phyloP scores from a whole-genome alignment of 2,888 invertebrate genomes.

The Xylota sylvarum region DNA sequence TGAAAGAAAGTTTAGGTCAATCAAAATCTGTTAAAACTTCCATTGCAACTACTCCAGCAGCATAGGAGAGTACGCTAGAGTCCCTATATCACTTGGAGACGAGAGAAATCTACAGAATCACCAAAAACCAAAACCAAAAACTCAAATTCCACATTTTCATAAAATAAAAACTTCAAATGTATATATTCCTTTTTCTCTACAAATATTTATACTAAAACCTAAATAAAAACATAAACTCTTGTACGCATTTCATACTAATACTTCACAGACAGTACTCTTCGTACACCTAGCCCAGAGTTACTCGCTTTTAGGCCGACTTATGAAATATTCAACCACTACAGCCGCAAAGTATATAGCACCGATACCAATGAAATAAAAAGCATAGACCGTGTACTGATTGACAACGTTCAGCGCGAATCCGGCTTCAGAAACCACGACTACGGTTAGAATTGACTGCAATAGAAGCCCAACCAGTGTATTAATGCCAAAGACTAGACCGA shows the following conservation, averaged over 20 bases:
- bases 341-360: conserved; percentile 81
- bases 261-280: background rate
- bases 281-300: background rate
- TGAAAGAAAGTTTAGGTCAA: too few species aligned
- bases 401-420: conserved; percentile 81
- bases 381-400: conserved; percentile 83
- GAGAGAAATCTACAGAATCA: too few species aligned
- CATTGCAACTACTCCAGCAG: too few species aligned
- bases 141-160: background rate
- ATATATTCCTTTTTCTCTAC: conserved; percentile 12
- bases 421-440: conserved; percentile 81
- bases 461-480: conserved; percentile 93
- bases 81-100: too few species aligned
- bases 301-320: conserved; percentile 41
- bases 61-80: too few species aligned
- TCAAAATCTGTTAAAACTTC: too few species aligned
- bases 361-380: conserved; percentile 82
- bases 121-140: too few species aligned
- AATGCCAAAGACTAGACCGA: conserved; percentile 95
- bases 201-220: conserved; percentile 20
- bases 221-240: background rate
- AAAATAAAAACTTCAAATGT: background rate
- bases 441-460: conserved; percentile 92
- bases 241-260: conserved; percentile 27
- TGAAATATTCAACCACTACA: conserved; percentile 80